Evolutionary conservation across 2,888 invertebrate species (phyloP).

Genomic region (Rhagonycha lutea): DNA sequence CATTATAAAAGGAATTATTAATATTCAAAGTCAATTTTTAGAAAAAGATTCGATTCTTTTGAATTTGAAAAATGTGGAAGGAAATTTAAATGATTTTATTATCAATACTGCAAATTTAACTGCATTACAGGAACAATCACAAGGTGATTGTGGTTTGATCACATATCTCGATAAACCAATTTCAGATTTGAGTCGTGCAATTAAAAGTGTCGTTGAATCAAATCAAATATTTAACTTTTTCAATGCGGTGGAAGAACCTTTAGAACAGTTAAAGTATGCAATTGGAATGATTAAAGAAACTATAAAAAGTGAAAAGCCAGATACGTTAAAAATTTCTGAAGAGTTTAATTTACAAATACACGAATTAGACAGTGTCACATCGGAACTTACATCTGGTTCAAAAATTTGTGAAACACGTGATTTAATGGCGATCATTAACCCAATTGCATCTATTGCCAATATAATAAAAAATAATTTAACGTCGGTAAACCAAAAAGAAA

Average conservation of each 20-base stretch:
- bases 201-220: background rate
- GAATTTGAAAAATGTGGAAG: background rate
- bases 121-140: background rate
- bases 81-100: background rate
- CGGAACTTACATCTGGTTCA: background rate
- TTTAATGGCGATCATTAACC: background rate
- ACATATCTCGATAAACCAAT: background rate
- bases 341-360: background rate
- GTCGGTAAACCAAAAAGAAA: background rate
- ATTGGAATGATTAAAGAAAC: background rate
- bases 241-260: background rate
- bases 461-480: background rate
- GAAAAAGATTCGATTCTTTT: constrained; percentile 22
- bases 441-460: background rate
- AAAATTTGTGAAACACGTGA: background rate
- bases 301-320: background rate
- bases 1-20: constrained; percentile 48
- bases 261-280: background rate
- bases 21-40: constrained; percentile 43
- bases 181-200: background rate
- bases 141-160: background rate
- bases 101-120: background rate
- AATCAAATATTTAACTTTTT: background rate
- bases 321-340: background rate
- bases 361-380: background rate